These are phyloP conservation scores for Patella pellucida DNA, from an alignment of 2,888 invertebrate genomes.

Conservation along the genomic window DNA sequence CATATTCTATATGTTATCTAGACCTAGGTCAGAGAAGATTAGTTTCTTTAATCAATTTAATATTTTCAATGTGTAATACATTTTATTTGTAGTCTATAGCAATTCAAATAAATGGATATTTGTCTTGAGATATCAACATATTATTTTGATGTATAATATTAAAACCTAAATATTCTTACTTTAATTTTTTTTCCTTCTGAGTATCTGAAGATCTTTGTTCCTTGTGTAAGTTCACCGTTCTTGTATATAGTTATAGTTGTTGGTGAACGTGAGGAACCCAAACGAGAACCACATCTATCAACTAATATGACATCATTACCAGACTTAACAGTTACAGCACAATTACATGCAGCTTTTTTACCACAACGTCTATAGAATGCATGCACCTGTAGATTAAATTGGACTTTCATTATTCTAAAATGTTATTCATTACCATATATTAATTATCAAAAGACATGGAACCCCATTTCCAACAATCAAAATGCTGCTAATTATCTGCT, in stretches of 20 bases:
- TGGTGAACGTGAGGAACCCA: neutral
- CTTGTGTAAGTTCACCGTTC: conserved; percentile 36
- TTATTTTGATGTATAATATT: neutral
- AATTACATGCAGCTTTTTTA: conserved; percentile 39
- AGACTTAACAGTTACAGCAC: conserved; percentile 44
- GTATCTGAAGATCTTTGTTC: conserved; percentile 34
- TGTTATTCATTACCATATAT: too few relatives aligned
- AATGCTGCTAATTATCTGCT: too few relatives aligned
- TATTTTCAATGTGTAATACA: too few relatives aligned
- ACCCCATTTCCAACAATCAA: too few relatives aligned
- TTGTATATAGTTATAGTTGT: conserved; percentile 31
- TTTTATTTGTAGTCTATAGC: too few relatives aligned
- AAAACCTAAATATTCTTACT: conserved; percentile 27
- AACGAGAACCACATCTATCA: conserved; percentile 37
- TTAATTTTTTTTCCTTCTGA: conserved; percentile 38
- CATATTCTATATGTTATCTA: too few relatives aligned
- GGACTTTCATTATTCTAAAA: neutral
- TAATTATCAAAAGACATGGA: too few relatives aligned
- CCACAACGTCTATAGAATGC: conserved; percentile 32
- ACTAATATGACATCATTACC: conserved; percentile 49
- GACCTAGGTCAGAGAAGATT: too few relatives aligned
- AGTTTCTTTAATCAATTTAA: too few relatives aligned
- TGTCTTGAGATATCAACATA: too few relatives aligned
- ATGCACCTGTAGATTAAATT: conserved; percentile 22
- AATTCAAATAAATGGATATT: too few relatives aligned